Percentiles rank a stretch among this genome's conserved stretches.
These are phyloP conservation scores for Leptoclinus maculatus DNA, from an alignment of 2,797 vertebrate genomes.

Conservation along the genomic window DNA sequence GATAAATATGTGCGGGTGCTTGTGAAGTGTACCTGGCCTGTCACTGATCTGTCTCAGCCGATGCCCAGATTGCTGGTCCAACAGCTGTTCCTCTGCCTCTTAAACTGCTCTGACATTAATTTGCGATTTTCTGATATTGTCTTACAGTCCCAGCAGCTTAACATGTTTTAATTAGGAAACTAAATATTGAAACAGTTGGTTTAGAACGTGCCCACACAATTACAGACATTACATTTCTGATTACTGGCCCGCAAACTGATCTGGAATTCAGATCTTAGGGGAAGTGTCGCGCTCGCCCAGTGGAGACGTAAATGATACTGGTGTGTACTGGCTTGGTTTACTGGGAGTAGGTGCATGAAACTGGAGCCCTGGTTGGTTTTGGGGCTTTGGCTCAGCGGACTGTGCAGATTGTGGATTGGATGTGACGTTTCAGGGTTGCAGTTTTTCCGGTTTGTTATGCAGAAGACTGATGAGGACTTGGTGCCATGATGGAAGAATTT, in stretches of 20 bases:
- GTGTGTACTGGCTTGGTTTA: conserved; percentile 20
- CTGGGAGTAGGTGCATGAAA: conserved; percentile 27
- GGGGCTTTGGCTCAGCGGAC: conserved; percentile 12
- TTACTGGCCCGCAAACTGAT: conserved; percentile 10
- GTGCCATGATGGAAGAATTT: background rate
- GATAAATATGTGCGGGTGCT: conserved; percentile 25
- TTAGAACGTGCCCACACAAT: conserved; percentile 2
- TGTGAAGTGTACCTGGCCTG: conserved; percentile 25
- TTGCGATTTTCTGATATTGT: conserved; percentile 24
- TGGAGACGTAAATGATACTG: conserved; percentile 25
- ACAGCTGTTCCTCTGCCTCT: conserved; percentile 44
- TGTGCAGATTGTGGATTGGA: conserved; percentile 43
- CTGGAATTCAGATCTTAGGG: background rate
- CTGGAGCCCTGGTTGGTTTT: conserved; percentile 20
- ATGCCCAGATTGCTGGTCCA: conserved; percentile 30
- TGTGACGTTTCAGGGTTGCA: conserved; percentile 15
- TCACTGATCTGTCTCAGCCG: conserved; percentile 21
- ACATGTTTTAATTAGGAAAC: conserved; percentile 22
- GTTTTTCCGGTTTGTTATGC: conserved; percentile 36
- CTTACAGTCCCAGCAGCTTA: conserved; percentile 11
- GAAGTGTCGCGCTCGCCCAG: background rate
- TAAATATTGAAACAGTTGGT: conserved; percentile 36
- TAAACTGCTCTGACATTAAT: conserved; percentile 21
- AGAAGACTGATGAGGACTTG: conserved; percentile 21
- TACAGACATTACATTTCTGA: conserved; percentile 2